These are phyloP conservation scores for Coecobrya sp. DNA, from an alignment of 2,888 invertebrate genomes.

Conservation along the genomic window DNA sequence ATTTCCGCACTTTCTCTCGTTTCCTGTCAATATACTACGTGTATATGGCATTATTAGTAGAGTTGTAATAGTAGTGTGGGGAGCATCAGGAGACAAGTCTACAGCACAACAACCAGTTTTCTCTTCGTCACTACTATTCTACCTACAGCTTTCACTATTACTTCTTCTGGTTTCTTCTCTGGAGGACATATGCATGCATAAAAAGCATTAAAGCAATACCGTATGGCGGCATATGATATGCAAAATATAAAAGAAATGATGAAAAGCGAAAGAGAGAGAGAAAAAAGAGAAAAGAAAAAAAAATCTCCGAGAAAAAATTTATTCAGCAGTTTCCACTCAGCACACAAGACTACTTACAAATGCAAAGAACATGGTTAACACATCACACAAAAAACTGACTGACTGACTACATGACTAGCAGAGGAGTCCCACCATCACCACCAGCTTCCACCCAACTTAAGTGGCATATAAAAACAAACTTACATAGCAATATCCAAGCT, in stretches of 20 bases:
- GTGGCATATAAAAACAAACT: slow-evolving; percentile 61
- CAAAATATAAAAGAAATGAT: slow-evolving; percentile 80
- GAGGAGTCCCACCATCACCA: slow-evolving; percentile 62
- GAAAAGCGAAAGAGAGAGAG: slow-evolving; percentile 70
- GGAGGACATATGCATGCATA: slow-evolving; percentile 71
- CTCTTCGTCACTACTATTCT: not conserved
- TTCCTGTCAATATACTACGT: slow-evolving; percentile 80
- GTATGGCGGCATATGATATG: slow-evolving; percentile 80
- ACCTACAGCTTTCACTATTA: not conserved
- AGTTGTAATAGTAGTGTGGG: slow-evolving; percentile 44
- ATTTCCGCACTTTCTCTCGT: slow-evolving; percentile 81
- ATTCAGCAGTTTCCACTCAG: slow-evolving; percentile 77
- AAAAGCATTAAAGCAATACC: slow-evolving; percentile 74
- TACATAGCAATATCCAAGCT: slow-evolving; percentile 28
- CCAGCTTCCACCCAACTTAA: slow-evolving; percentile 50
- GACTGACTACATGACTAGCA: slow-evolving; percentile 70
- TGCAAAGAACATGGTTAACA: slow-evolving; percentile 82
- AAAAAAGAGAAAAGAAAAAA: slow-evolving; percentile 55
- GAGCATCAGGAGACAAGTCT: slow-evolving; percentile 64
- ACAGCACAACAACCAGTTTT: slow-evolving; percentile 54
- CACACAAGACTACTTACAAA: slow-evolving; percentile 82
- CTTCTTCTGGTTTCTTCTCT: slow-evolving; percentile 40
- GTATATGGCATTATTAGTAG: slow-evolving; percentile 54
- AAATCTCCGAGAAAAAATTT: slow-evolving; percentile 76
- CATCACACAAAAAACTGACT: slow-evolving; percentile 80